These are phyloP conservation scores for Coilia nasus DNA, from an alignment of 2,797 vertebrate species.

Conservation along the genomic window DNA sequence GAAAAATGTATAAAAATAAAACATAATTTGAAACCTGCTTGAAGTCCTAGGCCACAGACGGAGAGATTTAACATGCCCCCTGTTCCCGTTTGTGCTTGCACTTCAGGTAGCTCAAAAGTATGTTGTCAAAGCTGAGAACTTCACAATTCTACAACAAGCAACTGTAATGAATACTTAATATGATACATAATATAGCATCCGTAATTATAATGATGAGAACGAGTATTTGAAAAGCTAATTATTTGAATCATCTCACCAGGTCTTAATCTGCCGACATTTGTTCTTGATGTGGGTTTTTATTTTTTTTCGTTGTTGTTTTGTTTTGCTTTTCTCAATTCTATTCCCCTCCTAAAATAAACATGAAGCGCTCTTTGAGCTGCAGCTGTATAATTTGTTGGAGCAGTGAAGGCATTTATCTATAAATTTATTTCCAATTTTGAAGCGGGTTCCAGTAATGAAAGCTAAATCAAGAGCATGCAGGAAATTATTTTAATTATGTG, in stretches of 20 bases:
- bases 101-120: conserved; percentile 58
- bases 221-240: conserved; percentile 70
- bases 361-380: conserved; percentile 73
- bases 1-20: background rate
- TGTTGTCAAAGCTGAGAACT: conserved; percentile 59
- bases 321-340: conserved; percentile 77
- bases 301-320: conserved; percentile 43
- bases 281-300: conserved; percentile 58
- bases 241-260: conserved; percentile 70
- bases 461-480: conserved; percentile 78
- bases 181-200: conserved; percentile 70
- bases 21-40: conserved; percentile 29
- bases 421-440: conserved; percentile 82
- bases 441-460: conserved; percentile 76
- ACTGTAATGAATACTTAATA: conserved; percentile 75
- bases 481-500: conserved; percentile 81
- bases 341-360: conserved; percentile 80
- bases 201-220: conserved; percentile 55
- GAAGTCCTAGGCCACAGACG: conserved; percentile 43
- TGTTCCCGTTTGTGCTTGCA: conserved; percentile 31
- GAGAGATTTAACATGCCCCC: conserved; percentile 50
- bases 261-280: conserved; percentile 73
- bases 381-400: conserved; percentile 74
- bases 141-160: conserved; percentile 65
- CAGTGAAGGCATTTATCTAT: conserved; percentile 78